Evolutionary conservation across 1,140 invertebrate species (phyloP).

Genomic region (Agraylea sexmaculata): DNA sequence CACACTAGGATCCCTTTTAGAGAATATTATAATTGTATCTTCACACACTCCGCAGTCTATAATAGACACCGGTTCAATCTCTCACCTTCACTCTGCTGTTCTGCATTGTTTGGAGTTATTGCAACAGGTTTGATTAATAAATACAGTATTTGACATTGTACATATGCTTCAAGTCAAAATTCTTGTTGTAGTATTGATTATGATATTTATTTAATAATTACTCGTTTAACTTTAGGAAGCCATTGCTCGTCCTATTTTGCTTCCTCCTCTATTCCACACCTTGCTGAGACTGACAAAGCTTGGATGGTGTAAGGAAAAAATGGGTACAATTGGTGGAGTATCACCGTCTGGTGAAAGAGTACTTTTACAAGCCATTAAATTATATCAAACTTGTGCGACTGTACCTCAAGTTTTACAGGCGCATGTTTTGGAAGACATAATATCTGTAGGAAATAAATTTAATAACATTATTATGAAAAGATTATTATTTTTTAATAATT

Average conservation of each 20-base stretch:
- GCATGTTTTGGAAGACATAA: constrained; percentile 64
- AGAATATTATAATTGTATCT: constrained; percentile 34
- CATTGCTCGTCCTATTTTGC: constrained; percentile 46
- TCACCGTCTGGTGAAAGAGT: constrained; percentile 74
- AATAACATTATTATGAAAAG: not conserved
- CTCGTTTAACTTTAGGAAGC: constrained; percentile 48
- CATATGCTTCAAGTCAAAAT: not conserved
- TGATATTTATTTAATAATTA: constrained; percentile 2
- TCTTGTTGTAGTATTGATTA: not conserved
- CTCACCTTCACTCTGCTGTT: constrained; percentile 68
- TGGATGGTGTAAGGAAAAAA: constrained; percentile 6
- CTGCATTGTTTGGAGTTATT: constrained; percentile 69
- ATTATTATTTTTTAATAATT: not conserved
- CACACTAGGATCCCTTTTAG: constrained; percentile 64
- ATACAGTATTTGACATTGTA: constrained; percentile 13
- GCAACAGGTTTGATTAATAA: constrained; percentile 45
- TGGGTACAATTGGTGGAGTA: constrained; percentile 18
- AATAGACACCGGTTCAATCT: constrained; percentile 57
- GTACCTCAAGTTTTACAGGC: constrained; percentile 62
- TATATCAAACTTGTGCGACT: constrained; percentile 72
- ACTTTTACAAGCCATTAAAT: constrained; percentile 64
- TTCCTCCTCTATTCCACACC: constrained; percentile 66
- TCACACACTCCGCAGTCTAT: constrained; percentile 20
- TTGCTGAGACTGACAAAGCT: constrained; percentile 42
- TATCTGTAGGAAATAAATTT: constrained; percentile 44